Evolutionary conservation across 2,113 vertebrate genomes (phyloP).

Genomic region (Rhineura floridana): DNA sequence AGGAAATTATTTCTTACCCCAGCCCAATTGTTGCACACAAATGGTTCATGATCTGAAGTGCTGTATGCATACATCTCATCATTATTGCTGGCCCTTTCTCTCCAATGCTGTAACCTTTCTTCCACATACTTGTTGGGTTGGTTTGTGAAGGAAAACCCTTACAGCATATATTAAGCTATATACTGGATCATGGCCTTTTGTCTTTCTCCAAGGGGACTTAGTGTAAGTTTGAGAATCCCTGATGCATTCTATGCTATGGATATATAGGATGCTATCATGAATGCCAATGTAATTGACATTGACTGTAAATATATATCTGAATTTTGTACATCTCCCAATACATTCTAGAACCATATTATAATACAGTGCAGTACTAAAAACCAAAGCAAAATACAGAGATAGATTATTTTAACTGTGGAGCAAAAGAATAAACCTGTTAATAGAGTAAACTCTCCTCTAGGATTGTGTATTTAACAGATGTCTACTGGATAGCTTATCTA

Average conservation of each 20-base stretch:
- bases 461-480: constrained; percentile 55
- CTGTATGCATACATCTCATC: not conserved
- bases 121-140: not conserved
- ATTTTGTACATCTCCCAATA: fast-evolving
- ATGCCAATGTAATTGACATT: not conserved
- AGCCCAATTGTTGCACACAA: not conserved
- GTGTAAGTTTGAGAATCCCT: not conserved
- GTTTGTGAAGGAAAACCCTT: not conserved
- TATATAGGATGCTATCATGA: not conserved
- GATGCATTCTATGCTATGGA: not conserved
- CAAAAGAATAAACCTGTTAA: constrained; percentile 39
- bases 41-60: not conserved
- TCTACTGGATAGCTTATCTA: constrained; percentile 31
- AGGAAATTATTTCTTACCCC: not conserved
- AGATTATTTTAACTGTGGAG: constrained; percentile 28
- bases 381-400: not conserved
- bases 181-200: not conserved
- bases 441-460: constrained; percentile 49
- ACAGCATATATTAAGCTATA: not conserved
- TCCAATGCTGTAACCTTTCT: not conserved
- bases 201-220: not conserved
- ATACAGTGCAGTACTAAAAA: not conserved
- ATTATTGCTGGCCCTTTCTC: not conserved
- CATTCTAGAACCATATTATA: not conserved
- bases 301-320: not conserved